These are phyloP conservation scores for Phalacrocorax pelagicus DNA, from an alignment of 2,113 vertebrate genomes.

Conservation along the genomic window DNA sequence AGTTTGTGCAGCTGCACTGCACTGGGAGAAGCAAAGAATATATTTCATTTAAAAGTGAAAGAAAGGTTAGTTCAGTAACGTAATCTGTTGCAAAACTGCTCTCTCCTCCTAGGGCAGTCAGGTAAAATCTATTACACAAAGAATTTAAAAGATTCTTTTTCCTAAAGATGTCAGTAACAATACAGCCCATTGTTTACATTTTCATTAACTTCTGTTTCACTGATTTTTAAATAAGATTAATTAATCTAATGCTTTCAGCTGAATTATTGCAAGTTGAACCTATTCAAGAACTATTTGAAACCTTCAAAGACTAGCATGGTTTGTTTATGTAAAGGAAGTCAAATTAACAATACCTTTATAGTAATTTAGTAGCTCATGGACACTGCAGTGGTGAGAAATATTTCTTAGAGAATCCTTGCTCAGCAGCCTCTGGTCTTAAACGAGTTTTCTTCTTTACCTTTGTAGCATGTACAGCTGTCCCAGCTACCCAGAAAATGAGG, in stretches of 20 bases:
- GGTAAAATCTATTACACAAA: slow-evolving; percentile 71
- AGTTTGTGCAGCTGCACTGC: slow-evolving; percentile 18
- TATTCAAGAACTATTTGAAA: slow-evolving; percentile 55
- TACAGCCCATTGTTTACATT: slow-evolving; percentile 74
- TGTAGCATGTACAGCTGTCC: neutral
- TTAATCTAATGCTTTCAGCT: slow-evolving; percentile 61
- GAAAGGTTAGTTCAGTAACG: slow-evolving; percentile 42
- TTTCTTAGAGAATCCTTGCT: slow-evolving; percentile 18
- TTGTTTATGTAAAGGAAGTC: slow-evolving; percentile 69
- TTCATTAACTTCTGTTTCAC: slow-evolving; percentile 78
- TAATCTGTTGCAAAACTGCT: slow-evolving; percentile 42
- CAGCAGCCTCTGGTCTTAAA: neutral
- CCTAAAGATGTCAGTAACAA: slow-evolving; percentile 58
- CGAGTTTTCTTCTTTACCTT: neutral
- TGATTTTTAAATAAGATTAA: slow-evolving; percentile 75
- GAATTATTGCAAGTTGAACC: slow-evolving; percentile 67
- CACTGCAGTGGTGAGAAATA: slow-evolving; percentile 46
- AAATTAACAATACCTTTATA: slow-evolving; percentile 67
- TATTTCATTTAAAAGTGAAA: slow-evolving; percentile 56
- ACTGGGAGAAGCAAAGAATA: slow-evolving; percentile 39
- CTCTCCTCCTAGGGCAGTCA: slow-evolving; percentile 13
- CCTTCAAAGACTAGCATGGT: slow-evolving; percentile 64
- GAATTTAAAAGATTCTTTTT: slow-evolving; percentile 67
- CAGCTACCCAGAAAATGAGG: neutral
- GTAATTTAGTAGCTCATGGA: slow-evolving; percentile 44